Percentiles rank a stretch among this genome's conserved stretches.
Evolutionary conservation across 1,140 invertebrate species (phyloP).

Genomic region (Ips typographus): DNA sequence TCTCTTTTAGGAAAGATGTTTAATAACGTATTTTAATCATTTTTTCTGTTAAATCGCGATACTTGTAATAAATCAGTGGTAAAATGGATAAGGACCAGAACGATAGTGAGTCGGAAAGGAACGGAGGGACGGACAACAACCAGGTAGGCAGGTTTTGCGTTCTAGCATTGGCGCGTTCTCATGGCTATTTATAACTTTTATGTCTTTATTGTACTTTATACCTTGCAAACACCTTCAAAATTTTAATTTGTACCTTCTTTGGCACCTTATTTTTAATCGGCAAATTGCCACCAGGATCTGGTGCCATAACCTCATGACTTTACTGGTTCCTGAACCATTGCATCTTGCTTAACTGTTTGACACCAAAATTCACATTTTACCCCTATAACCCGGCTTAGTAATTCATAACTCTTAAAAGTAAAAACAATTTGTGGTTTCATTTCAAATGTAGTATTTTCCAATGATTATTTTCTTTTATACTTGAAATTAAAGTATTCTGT

Average conservation of each 20-base stretch:
- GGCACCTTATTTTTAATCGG: conserved; percentile 4
- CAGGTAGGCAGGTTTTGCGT: conserved; percentile 42
- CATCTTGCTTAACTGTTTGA: no score
- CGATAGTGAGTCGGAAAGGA: conserved; percentile 36
- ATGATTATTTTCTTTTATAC: no score
- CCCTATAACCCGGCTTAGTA: no score
- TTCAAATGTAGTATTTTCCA: no score
- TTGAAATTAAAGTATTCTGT: no score
- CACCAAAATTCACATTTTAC: no score
- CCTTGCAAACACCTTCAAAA: neutral
- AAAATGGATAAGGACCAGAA: conserved; percentile 43
- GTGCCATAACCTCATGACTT: conserved; percentile 18
- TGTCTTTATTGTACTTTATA: conserved; percentile 31
- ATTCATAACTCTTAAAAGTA: no score
- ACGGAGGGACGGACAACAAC: conserved; percentile 37
- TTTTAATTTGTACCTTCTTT: neutral
- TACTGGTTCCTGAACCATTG: no score
- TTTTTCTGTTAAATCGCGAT: conserved; percentile 30
- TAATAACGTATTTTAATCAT: conserved; percentile 31
- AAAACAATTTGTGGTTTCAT: no score
- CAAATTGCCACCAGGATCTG: conserved; percentile 6
- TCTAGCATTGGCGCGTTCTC: conserved; percentile 46
- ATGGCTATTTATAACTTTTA: conserved; percentile 41
- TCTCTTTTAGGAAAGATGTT: conserved; percentile 41
- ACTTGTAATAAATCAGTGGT: conserved; percentile 35